Base-by-base conservation (phyloP, 2,113 vertebrate genomes). In the Channa maculata region DNA sequence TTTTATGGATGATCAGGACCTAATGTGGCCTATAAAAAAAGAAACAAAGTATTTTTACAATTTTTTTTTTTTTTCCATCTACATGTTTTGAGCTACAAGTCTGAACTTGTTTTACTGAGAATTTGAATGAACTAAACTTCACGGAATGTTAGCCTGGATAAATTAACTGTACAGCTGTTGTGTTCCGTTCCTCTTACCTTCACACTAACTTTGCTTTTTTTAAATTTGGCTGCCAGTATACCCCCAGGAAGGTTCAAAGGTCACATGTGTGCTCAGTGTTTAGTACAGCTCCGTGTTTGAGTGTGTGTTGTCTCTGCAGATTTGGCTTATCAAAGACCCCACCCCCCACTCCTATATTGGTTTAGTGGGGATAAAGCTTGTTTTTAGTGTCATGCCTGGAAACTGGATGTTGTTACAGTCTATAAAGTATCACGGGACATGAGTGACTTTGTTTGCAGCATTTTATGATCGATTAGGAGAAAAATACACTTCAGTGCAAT, bases 351-450 rank as follows among this genome's bases (percentile, higher is more conserved):
- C 24, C 65, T 12, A 38, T 68, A 37, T 43, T 50, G 15, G 49
- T 60, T 76, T 45, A 46, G 43, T 14, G 12, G 14, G 12, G 38
- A 65, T 66, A 9, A 34, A 3, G 13, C 53, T 38, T 38, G 24
- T 65, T 33, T n/a, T 62, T 36, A 55, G 5, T 38, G n/a, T 3
- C 39, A 45, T 39, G 24, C 13, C 52, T 8, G 36, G 34, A 24
- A 58, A 9, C n/a, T 51, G 52, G 44, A n/a, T 6, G 24, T 39
- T 46, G 45, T 52, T 51, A 5, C 5, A 44, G 7, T 70, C 12
- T 38, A 46, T 51, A 58, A 71, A 62, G 12, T 8, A 46, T 80
- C 61, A 79, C 15, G 53, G 59, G 74, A 69, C 55, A 49, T 14
- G 45, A 14, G 64, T 55, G 14, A 73, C 50, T 46, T 41, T 49